phyloP scores from a whole-genome alignment of 2,888 invertebrate species.

The Tigriopus californicus region DNA sequence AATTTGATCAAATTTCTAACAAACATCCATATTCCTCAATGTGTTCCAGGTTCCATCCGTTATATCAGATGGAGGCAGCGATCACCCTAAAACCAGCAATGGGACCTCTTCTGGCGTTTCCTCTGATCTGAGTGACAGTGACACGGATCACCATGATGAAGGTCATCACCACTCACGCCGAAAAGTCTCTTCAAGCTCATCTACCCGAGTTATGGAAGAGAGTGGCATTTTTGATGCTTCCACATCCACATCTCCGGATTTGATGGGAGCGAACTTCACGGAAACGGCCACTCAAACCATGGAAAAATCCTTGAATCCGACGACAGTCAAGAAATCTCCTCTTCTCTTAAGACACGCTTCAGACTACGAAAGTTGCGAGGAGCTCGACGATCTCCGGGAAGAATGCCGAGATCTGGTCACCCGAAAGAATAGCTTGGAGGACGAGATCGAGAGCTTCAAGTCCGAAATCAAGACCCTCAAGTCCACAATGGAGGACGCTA shows the following conservation, averaged over 20 bases:
- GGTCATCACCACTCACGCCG: neutral
- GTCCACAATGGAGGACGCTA: neutral
- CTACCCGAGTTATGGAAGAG: too few relatives aligned
- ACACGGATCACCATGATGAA: neutral
- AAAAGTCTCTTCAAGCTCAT: too few relatives aligned
- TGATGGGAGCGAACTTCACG: too few relatives aligned
- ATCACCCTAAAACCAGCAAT: neutral
- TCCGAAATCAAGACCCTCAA: conserved; percentile 3
- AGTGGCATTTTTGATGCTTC: neutral
- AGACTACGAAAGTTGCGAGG: neutral
- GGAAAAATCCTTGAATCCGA: neutral
- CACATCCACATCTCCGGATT: neutral
- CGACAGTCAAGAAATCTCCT: neutral
- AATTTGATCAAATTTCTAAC: too few relatives aligned
- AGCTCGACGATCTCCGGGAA: conserved; percentile 1
- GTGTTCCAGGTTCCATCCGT: neutral
- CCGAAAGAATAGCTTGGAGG: conserved; percentile 7
- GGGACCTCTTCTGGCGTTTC: neutral
- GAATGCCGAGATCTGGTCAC: conserved; percentile 4
- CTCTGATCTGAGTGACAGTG: conserved; percentile 1
- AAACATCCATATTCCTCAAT: too few relatives aligned
- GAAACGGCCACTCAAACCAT: neutral
- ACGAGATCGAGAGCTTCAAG: conserved; percentile 8
- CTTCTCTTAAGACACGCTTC: neutral
- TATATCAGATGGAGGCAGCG: neutral